phyloP scores from a whole-genome alignment of 2,113 vertebrate species.

The Hemibagrus wyckioides region DNA sequence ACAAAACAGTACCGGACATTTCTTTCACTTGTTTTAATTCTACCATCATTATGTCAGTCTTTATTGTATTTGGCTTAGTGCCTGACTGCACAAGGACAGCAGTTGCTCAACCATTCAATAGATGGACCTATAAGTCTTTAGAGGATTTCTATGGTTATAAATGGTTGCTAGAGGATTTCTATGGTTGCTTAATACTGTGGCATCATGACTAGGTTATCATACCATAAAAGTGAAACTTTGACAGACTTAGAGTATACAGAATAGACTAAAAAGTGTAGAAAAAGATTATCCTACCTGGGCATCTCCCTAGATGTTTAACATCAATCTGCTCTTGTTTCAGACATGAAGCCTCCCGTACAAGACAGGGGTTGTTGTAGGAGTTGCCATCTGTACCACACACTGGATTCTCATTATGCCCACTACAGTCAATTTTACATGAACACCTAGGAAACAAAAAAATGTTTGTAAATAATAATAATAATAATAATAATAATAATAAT shows the following conservation, averaged over 20 bases:
- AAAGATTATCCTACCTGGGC: slow-evolving; percentile 81
- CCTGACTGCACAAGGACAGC: neutral
- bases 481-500: too few species aligned
- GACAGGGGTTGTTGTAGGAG: slow-evolving; percentile 94
- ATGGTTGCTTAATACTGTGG: neutral
- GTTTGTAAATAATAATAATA: neutral
- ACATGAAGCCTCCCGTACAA: slow-evolving; percentile 94
- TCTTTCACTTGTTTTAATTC: neutral
- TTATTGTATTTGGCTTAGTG: neutral
- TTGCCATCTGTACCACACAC: slow-evolving; percentile 91
- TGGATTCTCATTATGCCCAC: slow-evolving; percentile 94
- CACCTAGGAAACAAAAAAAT: slow-evolving; percentile 73
- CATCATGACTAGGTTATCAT: neutral
- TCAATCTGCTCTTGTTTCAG: slow-evolving; percentile 96
- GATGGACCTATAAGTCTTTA: neutral
- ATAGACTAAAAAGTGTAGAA: neutral
- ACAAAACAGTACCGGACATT: neutral
- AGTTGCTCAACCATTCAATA: neutral
- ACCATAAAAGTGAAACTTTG: neutral
- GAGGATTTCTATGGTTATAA: neutral
- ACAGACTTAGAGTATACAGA: neutral
- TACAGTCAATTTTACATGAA: slow-evolving; percentile 99
- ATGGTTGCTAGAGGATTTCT: too few species aligned
- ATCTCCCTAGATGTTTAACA: slow-evolving; percentile 91
- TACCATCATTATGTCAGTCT: neutral